Conservation (phyloP, 2,888 invertebrate genomes). For the Marronus borbonicus region DNA sequence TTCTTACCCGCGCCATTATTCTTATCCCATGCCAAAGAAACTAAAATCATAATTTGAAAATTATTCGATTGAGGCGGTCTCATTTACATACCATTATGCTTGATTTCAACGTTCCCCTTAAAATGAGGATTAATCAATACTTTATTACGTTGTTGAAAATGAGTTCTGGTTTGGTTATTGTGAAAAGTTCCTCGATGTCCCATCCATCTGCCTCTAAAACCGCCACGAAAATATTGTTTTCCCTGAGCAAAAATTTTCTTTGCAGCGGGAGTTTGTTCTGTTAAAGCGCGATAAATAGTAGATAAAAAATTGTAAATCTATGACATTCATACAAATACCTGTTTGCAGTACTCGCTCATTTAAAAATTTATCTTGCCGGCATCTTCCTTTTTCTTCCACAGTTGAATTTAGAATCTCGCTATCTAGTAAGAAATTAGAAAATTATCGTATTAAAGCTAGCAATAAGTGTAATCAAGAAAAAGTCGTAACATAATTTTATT, state of each 20-base stretch:
- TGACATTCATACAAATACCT: not conserved
- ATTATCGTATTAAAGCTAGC: too few species aligned
- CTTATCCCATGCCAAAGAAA: constrained; percentile 59
- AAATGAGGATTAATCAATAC: constrained; percentile 81
- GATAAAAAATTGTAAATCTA: constrained; percentile 1
- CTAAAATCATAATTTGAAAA: constrained; percentile 50
- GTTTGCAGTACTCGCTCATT: constrained; percentile 42
- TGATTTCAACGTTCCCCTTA: constrained; percentile 75
- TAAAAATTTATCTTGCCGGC: constrained; percentile 48
- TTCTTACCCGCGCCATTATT: constrained; percentile 46
- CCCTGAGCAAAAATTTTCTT: not conserved
- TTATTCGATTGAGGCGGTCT: not conserved
- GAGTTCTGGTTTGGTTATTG: constrained; percentile 40
- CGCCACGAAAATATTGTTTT: constrained; percentile 38
- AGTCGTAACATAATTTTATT: too few species aligned
- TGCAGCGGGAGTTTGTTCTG: constrained; percentile 1
- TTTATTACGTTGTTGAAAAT: constrained; percentile 69
- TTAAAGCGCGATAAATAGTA: constrained; percentile 4
- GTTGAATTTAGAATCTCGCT: constrained; percentile 41
- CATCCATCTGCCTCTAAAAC: constrained; percentile 32
- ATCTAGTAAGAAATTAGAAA: constrained; percentile 20
- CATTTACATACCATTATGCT: constrained; percentile 71
- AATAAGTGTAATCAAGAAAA: too few species aligned
- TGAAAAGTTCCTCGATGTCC: constrained; percentile 36
- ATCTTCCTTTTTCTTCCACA: constrained; percentile 41